These are phyloP conservation scores for Petromus typicus DNA, from an alignment of 2,113 vertebrate genomes.

Conservation along the genomic window DNA sequence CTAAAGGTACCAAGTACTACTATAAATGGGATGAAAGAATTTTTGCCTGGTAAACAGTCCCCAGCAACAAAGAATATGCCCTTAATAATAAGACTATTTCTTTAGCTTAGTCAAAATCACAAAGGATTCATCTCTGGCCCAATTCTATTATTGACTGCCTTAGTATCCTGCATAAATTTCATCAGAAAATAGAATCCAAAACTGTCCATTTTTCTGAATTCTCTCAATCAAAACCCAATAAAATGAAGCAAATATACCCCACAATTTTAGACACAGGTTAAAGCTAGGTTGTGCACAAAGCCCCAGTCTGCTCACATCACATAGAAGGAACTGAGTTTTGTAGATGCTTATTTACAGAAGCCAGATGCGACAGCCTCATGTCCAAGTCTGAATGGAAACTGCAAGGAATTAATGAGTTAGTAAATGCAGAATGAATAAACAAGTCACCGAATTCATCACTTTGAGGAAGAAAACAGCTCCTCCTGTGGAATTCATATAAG, in stretches of 20 bases:
- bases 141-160: neutral
- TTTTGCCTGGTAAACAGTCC: neutral
- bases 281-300: neutral
- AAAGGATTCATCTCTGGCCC: neutral
- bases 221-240: constrained; percentile 16
- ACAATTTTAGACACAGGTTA: neutral
- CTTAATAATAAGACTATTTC: neutral
- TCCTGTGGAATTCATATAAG: neutral
- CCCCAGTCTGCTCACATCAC: neutral
- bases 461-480: neutral
- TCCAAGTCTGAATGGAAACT: neutral
- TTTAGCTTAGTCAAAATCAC: neutral
- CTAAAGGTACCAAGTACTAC: constrained; percentile 16
- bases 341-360: constrained; percentile 2
- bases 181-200: neutral
- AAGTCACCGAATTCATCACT: neutral
- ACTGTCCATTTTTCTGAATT: neutral
- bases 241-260: neutral
- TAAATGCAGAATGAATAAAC: neutral
- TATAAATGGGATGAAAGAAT: constrained; percentile 11
- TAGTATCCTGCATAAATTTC: neutral
- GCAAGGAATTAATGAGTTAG: neutral
- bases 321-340: neutral
- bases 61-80: neutral
- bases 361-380: neutral